Base-by-base conservation (phyloP, 1,140 invertebrate genomes). In the Acromyrmex echinatior region DNA sequence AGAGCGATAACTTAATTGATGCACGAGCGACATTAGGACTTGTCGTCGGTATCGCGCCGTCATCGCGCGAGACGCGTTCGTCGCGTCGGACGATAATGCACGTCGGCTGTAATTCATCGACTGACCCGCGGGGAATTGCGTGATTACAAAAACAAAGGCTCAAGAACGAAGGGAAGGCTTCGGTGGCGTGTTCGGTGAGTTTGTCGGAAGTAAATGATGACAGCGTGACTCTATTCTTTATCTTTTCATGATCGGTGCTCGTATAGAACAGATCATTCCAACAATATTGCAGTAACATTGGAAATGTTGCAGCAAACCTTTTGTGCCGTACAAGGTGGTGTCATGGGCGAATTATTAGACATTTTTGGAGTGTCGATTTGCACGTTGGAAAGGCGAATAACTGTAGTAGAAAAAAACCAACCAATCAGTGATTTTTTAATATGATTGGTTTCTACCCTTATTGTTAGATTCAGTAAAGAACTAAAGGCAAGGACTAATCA, bases 1-100 rank as follows among this genome's bases (percentile, higher is more conserved):
- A 90, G 91, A 88, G 86, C 89, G 91, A 92, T 92, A 92, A 92
- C 91, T 91, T 92, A 92, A 92, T 92, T 92, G 90, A 92, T 91
- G 92, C 79, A 86, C 81, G 80, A 89, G 87, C 84, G 90, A 90
- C 88, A 86, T 87, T 91, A 90, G 66, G 71, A 90, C 89, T 90
- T 89, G 88, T 87, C 88, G 60, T 51, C 73, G 88, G 77, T 73
- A 79, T 86, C 88, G 62, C 76, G 39, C 81, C 81, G 74, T 84
- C 80, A 84, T 63, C 70, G 70, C 80, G 80, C 66, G 56, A 84
- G 80, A 76, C 70, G 70, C 80, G 76, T n/a, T 28, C 49, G 35
- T 49, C 49, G 49, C 39, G 68, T 74, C 39, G 68, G 12, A 25
- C 25, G 80, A 84, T 84, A 84, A 84, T 84, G 70, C 56, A 74